phyloP scores from a whole-genome alignment of 2,888 invertebrate genomes.

The Carpatolechia fugitivella region DNA sequence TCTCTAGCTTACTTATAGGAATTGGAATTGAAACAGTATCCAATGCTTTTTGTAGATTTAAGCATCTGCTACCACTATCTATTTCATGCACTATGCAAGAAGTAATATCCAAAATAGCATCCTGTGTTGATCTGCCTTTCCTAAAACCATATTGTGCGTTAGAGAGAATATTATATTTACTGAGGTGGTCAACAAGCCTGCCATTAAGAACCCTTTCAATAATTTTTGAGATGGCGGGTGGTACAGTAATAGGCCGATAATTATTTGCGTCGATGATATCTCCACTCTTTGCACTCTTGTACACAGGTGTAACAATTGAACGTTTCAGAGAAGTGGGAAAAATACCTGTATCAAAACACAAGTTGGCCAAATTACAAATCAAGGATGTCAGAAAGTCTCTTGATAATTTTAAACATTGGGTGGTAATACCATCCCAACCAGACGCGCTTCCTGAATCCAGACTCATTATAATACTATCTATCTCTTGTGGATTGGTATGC shows the following conservation, averaged over 20 bases:
- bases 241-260: background rate
- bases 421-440: background rate
- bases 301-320: background rate
- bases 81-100: no score
- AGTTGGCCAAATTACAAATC: background rate
- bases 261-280: background rate
- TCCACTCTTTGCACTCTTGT: background rate
- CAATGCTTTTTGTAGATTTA: no score
- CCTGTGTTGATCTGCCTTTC: no score
- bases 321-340: background rate
- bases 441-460: background rate
- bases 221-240: background rate
- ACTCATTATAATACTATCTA: background rate
- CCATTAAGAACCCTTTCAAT: no score
- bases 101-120: no score
- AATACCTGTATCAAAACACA: background rate
- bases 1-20: no score
- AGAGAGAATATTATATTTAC: no score
- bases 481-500: background rate
- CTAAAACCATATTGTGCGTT: no score
- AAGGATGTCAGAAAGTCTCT: background rate
- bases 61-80: no score
- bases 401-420: background rate
- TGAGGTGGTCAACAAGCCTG: no score
- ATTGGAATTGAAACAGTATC: no score